Evolutionary conservation across 2,113 vertebrate species (phyloP), one percentile per base, ranked within the genome.

Genomic region (Nematolebias whitei): DNA sequence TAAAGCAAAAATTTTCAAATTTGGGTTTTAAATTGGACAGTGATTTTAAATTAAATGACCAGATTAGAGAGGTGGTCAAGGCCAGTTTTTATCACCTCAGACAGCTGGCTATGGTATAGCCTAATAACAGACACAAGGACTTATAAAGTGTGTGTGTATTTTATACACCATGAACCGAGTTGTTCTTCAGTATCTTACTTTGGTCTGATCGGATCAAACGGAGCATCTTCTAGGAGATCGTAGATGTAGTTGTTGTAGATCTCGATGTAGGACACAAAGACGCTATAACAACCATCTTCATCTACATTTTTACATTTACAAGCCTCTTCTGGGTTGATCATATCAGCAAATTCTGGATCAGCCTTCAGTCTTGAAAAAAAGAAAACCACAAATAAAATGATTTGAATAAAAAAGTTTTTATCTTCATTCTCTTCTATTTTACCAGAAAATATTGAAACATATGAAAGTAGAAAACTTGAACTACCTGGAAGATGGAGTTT

Each of bases 191-290:
- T 15, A 11, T 35, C 97, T 95, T 88, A 99, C 98, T 96, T 99
- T 59, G 95, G 93, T 74, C 94, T 96, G 80, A 98, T 93, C 0
- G 94, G 91, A 54, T 99, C 97, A 64, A 90, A 86, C 0, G 92
- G 92, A 12, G 88, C 48, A 45, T 99, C 96, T 68, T 99, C 97
- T 49, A 99, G 82, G 2, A 99, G 96, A 81, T 99, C 96, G 23
- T 98, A 99, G 62, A 99, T 95, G 69, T 99, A 99, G 87, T 99
- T 99, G 85, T 99, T 99, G 86, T 99, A 99, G 82, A 99, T 96
- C 88, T 99, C 97, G 0, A 98, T 93, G 60, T 99, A 99, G 56
- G 96, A 99, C 23, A 99, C 96, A 76, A 99, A 99, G 2, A 98
- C 91, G 5, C 94, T 92, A 79, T 97, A 99, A 65, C 96, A 95